A percentile compares a stretch with the other conserved stretches of the same genome.
Conservation (phyloP, 2,113 vertebrate genomes). For the Sylvilagus bachmani region DNA sequence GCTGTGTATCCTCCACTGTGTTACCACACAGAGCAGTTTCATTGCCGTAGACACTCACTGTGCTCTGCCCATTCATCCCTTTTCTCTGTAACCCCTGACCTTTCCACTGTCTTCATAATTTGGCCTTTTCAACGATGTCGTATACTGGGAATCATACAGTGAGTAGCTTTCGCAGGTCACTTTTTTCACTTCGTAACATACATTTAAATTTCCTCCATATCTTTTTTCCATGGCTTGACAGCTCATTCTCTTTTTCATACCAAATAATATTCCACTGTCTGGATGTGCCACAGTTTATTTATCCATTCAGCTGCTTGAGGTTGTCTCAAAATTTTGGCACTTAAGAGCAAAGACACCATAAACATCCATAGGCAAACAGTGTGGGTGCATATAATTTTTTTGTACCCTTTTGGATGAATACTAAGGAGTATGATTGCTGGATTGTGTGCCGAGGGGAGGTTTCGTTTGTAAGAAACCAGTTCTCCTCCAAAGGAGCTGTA, state of each 20-base stretch:
- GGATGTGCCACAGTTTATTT: neutral
- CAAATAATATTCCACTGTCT: neutral
- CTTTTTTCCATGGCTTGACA: neutral
- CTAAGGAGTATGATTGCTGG: neutral
- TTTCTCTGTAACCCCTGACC: neutral
- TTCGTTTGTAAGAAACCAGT: neutral
- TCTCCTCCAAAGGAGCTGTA: too few species aligned
- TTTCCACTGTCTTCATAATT: neutral
- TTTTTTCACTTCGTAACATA: too few species aligned
- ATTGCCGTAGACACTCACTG: too few species aligned
- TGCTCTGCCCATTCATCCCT: neutral
- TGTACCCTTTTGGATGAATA: neutral
- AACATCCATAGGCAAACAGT: neutral
- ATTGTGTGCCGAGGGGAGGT: too few species aligned
- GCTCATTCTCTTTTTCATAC: neutral
- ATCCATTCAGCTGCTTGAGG: neutral
- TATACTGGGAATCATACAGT: too few species aligned
- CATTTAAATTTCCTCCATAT: too few species aligned
- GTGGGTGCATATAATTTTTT: neutral
- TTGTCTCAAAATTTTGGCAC: neutral
- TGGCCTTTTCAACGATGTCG: too few species aligned
- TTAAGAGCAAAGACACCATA: neutral
- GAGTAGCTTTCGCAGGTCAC: too few species aligned
- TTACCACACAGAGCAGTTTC: too few species aligned
- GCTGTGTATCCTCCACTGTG: too few species aligned